Evolutionary conservation across 2,888 invertebrate species (phyloP), one percentile per base, ranked within the genome.

Genomic region (Caenorhabditis plicata): DNA sequence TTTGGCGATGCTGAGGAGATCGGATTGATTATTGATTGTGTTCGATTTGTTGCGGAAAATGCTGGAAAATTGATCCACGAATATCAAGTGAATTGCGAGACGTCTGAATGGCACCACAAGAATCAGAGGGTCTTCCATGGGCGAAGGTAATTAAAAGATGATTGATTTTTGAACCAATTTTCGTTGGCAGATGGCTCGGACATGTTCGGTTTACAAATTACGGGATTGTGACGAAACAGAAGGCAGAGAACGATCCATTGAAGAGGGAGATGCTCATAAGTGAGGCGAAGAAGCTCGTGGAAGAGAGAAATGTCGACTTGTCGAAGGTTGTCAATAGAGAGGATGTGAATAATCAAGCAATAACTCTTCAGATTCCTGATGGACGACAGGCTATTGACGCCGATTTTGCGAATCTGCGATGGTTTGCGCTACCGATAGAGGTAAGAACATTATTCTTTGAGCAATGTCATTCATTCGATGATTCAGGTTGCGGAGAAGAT

Each of bases 391-490:
- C 86, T 66, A 90, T 91, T 77, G 88, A 88, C 73, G 82, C 82
- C 23, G 85, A 87, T 39, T 87, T 88, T 36, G 87, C 88, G 67
- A 85, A 86, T 47, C 83, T 91, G 13, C 85, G 91, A 60, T 92
- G 92, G 92, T 92, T 91, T 82, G 88, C 92, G 86, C 82, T 92
- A 45, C 91, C 91, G 0, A 88, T 88, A 78, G 92, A 92, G 84
- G 91, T 56, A 11, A 48, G 31, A 27, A 11, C 15, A 38, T 29
- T 38, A 42, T 23, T 47, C 48, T 36, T 22, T 20, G 31, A 26
- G n/a, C 13, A 4, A 8, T 11, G 3, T 13, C 8, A 38, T 19
- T 4, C 23, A 22, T 15, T n/a, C 31, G 8, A 2, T n/a, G 41
- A 17, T 35, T 26, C 27, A 53, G 47, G 44, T 50, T 39, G 44